phyloP scores from a whole-genome alignment of 2,888 invertebrate species.

The Punctoribates punctum region DNA sequence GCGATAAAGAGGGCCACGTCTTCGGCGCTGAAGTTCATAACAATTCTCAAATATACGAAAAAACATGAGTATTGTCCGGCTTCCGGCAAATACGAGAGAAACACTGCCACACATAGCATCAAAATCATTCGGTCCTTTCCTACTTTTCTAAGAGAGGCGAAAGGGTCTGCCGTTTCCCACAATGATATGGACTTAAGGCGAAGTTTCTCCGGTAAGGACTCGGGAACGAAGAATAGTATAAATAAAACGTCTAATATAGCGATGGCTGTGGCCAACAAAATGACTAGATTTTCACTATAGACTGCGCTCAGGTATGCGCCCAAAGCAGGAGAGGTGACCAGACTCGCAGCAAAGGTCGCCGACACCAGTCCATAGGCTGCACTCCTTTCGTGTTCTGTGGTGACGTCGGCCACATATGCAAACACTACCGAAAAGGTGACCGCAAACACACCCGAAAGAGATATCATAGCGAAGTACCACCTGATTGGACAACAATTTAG shows the following conservation, averaged over 20 bases:
- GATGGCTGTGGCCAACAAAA: constrained; percentile 88
- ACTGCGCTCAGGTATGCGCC: constrained; percentile 64
- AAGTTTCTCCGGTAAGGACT: constrained; percentile 92
- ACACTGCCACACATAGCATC: constrained; percentile 94
- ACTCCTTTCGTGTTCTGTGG: constrained; percentile 90
- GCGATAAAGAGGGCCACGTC: constrained; percentile 98
- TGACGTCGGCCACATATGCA: constrained; percentile 99
- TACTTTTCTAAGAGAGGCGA: constrained; percentile 83
- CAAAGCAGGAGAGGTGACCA: constrained; percentile 96
- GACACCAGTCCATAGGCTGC: constrained; percentile 94
- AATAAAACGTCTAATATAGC: constrained; percentile 96
- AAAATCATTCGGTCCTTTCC: constrained; percentile 92
- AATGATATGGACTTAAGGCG: constrained; percentile 70
- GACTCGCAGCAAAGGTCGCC: constrained; percentile 97
- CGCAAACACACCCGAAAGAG: constrained; percentile 96
- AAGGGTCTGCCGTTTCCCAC: constrained; percentile 97
- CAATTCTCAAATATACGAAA: constrained; percentile 95
- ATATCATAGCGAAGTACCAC: constrained; percentile 99
- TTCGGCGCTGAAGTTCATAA: constrained; percentile 90
- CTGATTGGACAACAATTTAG: constrained; percentile 52
- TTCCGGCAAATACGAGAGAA: constrained; percentile 96
- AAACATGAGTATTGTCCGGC: constrained; percentile 97
- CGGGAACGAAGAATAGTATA: constrained; percentile 95
- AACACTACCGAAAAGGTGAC: constrained; percentile 99
- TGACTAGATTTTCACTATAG: constrained; percentile 73